Conservation (phyloP, 1,140 invertebrate species). For the Drosophila lacteicornis region DNA sequence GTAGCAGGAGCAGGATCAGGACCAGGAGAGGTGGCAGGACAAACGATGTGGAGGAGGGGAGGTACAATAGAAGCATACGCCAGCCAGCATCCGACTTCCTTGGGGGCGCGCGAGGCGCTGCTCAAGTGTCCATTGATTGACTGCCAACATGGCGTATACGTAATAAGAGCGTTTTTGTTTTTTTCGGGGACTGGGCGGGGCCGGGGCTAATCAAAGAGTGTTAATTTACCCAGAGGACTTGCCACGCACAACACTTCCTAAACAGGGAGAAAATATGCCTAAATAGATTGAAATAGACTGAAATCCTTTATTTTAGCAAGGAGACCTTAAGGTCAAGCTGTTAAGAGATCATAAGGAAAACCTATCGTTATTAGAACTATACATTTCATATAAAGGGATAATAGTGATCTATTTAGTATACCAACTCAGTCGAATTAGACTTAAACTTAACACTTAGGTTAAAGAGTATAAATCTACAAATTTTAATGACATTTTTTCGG, state of each 20-base stretch:
- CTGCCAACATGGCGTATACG: slow-evolving; percentile 81
- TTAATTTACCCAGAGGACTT: slow-evolving; percentile 81
- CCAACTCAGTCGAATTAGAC: not conserved
- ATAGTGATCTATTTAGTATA: no score
- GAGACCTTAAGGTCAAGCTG: no score
- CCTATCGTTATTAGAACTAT: no score
- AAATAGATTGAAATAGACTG: no score
- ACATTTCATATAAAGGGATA: no score
- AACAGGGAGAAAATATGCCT: not conserved
- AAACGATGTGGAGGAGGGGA: not conserved
- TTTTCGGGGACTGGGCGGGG: slow-evolving; percentile 10
- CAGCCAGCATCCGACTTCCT: slow-evolving; percentile 43
- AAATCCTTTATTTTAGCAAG: no score
- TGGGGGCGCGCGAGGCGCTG: slow-evolving; percentile 37
- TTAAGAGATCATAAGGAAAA: no score
- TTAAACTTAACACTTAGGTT: fast-evolving
- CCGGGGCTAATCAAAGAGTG: slow-evolving; percentile 76
- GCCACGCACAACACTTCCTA: slow-evolving; percentile 37
- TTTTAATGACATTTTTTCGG: not conserved
- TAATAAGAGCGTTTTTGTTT: slow-evolving; percentile 70
- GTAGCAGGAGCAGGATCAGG: slow-evolving; percentile 1
- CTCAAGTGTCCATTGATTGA: slow-evolving; percentile 81
- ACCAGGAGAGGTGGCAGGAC: not conserved
- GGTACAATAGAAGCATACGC: slow-evolving; percentile 29
- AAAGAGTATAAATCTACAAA: not conserved